Conservation (phyloP, 2,113 vertebrate genomes). For the Rostratula benghalensis region DNA sequence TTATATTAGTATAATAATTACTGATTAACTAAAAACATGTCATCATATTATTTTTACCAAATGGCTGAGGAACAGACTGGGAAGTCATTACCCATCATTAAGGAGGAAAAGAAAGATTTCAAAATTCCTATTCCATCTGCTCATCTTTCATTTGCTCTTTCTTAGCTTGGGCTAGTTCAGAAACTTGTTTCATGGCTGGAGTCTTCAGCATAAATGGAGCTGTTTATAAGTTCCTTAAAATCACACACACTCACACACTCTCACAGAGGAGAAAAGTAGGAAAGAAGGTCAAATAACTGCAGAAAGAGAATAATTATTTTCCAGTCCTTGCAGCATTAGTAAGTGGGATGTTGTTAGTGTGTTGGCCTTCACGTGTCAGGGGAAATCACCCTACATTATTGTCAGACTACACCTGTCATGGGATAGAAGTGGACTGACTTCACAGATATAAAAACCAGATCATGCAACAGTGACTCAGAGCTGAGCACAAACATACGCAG, state of each 20-base stretch:
- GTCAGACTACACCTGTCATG: background rate
- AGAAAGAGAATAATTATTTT: constrained; percentile 6
- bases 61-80: background rate
- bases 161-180: constrained; percentile 19
- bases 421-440: background rate
- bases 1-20: constrained; percentile 20
- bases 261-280: background rate
- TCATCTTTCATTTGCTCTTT: constrained; percentile 29
- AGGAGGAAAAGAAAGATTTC: constrained; percentile 44
- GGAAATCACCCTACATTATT: background rate
- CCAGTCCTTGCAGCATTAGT: background rate
- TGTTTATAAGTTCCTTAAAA: background rate
- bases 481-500: background rate
- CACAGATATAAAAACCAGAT: background rate
- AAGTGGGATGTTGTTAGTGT: background rate
- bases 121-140: background rate
- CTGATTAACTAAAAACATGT: background rate
- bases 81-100: constrained; percentile 1
- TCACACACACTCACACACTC: background rate
- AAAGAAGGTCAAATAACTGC: background rate
- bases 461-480: background rate
- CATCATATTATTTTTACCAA: background rate
- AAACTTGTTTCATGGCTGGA: background rate
- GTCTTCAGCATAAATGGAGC: constrained; percentile 27
- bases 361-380: background rate